These are phyloP conservation scores for Vespertilio murinus DNA, from an alignment of 2,797 vertebrate genomes.

Conservation along the genomic window DNA sequence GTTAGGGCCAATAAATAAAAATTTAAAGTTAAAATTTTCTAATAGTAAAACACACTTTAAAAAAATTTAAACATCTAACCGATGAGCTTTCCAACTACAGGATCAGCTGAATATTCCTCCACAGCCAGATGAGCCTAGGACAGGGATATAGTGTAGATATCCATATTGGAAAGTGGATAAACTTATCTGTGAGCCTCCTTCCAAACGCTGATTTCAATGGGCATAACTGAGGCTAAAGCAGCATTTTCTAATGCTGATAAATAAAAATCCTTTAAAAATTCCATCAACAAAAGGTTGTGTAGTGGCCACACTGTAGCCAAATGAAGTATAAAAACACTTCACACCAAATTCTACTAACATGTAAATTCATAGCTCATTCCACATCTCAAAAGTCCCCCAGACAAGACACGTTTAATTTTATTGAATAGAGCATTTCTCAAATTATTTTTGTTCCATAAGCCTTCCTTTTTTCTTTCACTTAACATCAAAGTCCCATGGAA, in stretches of 20 bases:
- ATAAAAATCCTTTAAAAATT: neutral
- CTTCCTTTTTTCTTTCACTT: neutral
- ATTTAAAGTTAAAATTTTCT: neutral
- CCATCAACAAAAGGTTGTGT: neutral
- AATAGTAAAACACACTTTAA: neutral
- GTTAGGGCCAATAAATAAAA: neutral
- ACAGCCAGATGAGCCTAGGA: neutral
- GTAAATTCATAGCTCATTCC: conserved; percentile 3
- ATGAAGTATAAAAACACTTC: neutral
- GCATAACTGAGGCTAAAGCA: neutral
- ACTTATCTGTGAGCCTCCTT: neutral
- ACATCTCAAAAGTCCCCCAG: neutral
- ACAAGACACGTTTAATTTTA: neutral
- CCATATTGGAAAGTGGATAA: neutral
- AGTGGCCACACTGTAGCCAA: neutral
- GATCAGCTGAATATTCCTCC: neutral
- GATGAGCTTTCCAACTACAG: neutral
- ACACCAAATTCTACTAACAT: neutral
- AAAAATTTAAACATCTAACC: neutral
- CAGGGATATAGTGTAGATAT: neutral
- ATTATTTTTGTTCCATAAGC: neutral
- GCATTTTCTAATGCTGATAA: conserved; percentile 24
- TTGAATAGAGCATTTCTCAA: neutral
- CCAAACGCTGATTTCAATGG: neutral
- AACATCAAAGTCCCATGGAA: neutral